Evolutionary conservation across 2,113 vertebrate genomes (phyloP).

Genomic region (Propithecus coquereli): DNA sequence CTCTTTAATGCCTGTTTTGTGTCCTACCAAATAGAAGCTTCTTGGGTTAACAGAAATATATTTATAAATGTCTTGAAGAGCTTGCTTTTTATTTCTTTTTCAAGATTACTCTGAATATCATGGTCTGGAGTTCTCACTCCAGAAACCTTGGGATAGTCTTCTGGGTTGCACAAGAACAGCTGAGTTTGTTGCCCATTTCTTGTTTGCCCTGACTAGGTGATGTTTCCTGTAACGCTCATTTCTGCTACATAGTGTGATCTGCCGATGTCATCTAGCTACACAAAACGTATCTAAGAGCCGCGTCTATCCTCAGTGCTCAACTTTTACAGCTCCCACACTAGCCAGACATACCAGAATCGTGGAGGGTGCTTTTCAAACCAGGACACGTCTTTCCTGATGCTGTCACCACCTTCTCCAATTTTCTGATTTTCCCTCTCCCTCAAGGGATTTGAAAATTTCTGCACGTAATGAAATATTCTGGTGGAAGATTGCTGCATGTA

Average conservation of each 20-base stretch:
- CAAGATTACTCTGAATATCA: neutral
- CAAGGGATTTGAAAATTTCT: neutral
- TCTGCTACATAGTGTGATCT: neutral
- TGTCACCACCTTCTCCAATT: neutral
- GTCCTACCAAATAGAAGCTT: neutral
- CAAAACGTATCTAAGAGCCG: neutral
- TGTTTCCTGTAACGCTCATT: neutral
- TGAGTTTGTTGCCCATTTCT: neutral
- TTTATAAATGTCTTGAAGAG: neutral
- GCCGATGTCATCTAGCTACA: neutral
- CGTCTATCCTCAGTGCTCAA: neutral
- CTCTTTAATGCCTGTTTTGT: neutral
- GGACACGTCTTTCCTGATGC: neutral
- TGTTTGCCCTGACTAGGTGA: neutral
- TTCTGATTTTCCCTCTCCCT: neutral
- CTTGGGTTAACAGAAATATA: neutral
- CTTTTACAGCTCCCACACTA: neutral
- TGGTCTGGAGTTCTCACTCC: neutral
- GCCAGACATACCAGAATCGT: neutral
- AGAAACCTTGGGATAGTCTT: neutral
- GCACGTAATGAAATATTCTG: neutral
- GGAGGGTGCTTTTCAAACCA: neutral
- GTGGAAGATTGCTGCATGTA: neutral
- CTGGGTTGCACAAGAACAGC: neutral
- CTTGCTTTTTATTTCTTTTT: neutral